Conservation (phyloP, 2,888 invertebrate genomes). For the Callinectes sapidus region DNA sequence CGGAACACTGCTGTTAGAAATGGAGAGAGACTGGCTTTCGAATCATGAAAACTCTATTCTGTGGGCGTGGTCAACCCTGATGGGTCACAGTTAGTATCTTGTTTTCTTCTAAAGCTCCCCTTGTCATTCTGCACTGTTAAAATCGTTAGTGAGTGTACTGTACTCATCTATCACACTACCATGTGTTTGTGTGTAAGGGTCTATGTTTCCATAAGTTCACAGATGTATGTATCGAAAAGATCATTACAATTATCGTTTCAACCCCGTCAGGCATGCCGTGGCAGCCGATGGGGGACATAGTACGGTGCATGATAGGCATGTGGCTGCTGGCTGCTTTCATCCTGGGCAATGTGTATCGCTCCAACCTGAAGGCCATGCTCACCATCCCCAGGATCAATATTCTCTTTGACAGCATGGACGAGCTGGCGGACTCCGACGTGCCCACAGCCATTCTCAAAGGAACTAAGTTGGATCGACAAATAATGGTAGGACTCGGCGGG, state of each 20-base stretch:
- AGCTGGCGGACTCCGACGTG: not conserved
- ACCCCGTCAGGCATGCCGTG: not conserved
- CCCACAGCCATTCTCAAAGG: not conserved
- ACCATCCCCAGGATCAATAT: not conserved
- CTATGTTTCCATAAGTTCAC: no score
- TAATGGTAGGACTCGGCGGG: not conserved
- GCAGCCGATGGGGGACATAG: not conserved
- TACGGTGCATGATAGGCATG: not conserved
- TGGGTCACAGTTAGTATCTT: not conserved
- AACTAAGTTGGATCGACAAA: not conserved
- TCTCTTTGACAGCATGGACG: not conserved
- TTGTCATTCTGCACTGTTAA: not conserved
- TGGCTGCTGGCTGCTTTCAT: not conserved
- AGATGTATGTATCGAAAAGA: no score
- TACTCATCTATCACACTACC: not conserved
- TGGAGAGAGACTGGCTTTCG: no score
- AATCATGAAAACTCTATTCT: not conserved
- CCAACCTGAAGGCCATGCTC: slow-evolving; percentile 20
- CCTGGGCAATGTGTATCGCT: not conserved
- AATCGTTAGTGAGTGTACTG: not conserved
- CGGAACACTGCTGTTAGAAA: no score
- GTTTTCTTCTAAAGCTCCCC: not conserved
- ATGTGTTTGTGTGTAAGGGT: not conserved
- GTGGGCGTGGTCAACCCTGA: not conserved
- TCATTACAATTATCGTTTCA: not conserved